Base-by-base conservation (phyloP, 2,888 invertebrate species). In the Rutpela maculata region DNA sequence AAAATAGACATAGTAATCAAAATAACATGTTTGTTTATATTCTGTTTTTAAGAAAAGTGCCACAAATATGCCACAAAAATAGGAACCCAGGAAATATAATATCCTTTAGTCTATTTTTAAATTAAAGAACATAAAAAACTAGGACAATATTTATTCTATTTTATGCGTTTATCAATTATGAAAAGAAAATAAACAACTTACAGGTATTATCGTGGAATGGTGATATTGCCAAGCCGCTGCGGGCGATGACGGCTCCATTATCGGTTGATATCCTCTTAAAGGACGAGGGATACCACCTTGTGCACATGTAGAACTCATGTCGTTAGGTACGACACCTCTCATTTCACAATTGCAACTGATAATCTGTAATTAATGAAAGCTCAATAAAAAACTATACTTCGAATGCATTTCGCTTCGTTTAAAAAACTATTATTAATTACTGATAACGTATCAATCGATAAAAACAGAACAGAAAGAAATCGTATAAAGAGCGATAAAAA, bases 151-250 rank as follows among this genome's bases (percentile, higher is more conserved):
- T 67, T 59, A 67, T 59, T 22, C 60, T 65, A 19, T 12, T 26
- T 69, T 62, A 55, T 43, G 38, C 56, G 63, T 55, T 26, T 35
- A 56, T 26, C 56, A 57, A 7, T 26, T 50, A 60, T 9, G 43
- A 38, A 62, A 60, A 57, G 50, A 0, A 56, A 65, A 35, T n/a
- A 35, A 18, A 65, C 43, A 26, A 86, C 86, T 86, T 85, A 88
- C 88, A 75, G 84, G 82, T 70, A 86, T 77, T 22, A 83, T 3
- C 4, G 22, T 75, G 19, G 84, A 78, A 65, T 85, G 31, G 2
- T 35, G 84, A 76, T 84, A 87, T 65, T 87, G 87, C 88, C 88
- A 88, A 1, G 87, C 85, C 6, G 86, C 81, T 31, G 85, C 85
- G 12, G 88, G 88, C 7, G 88, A 87, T 38, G 85, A 85, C 5